phyloP scores from a whole-genome alignment of 2,888 invertebrate species.

The Amorpha juglandis region DNA sequence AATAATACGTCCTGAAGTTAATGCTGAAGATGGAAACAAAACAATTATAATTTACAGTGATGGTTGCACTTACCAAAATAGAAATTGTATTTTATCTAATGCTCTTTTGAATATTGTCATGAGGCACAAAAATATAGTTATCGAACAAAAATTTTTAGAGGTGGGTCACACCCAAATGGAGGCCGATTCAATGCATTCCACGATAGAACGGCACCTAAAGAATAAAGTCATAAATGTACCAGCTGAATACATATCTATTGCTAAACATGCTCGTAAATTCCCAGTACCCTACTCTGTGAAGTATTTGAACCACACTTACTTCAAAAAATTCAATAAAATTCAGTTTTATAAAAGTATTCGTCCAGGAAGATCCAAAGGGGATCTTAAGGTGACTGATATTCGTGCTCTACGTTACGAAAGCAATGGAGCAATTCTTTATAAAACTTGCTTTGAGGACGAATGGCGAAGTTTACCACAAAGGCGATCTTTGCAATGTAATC shows the following conservation, averaged over 20 bases:
- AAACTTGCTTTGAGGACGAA: no score
- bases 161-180: conserved; percentile 42
- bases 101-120: conserved; percentile 36
- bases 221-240: conserved; percentile 9
- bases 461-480: no score
- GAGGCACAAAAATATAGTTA: conserved; percentile 34
- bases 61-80: conserved; percentile 39
- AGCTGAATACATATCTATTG: background rate
- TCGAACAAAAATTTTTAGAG: conserved; percentile 37
- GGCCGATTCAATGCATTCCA: conserved; percentile 35
- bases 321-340: background rate
- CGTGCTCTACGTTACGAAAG: no score
- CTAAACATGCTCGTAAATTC: background rate
- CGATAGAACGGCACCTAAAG: conserved; percentile 35
- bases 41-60: conserved; percentile 28
- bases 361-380: conserved; percentile 2
- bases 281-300: background rate
- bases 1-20: no score
- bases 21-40: conserved; percentile 1
- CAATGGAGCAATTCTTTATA: no score
- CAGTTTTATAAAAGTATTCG: background rate
- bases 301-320: background rate
- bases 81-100: conserved; percentile 36
- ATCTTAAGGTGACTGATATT: background rate
- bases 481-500: no score